phyloP scores from a whole-genome alignment of 2,113 vertebrate species.

The Procavia capensis region DNA sequence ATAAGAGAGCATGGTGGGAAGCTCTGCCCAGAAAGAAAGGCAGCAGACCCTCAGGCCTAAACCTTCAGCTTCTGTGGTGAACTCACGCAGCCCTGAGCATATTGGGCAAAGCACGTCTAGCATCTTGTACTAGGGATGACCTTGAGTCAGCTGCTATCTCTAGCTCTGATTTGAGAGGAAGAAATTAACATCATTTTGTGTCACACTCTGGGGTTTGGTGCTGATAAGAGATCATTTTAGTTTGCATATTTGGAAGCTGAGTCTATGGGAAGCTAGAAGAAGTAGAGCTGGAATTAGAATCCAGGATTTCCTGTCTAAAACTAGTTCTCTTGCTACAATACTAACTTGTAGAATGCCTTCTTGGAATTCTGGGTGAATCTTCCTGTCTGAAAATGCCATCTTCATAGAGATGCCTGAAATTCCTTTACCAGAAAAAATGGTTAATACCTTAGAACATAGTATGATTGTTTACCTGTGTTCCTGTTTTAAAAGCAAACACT shows the following conservation, averaged over 20 bases:
- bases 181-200: not conserved
- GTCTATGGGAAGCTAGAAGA: not conserved
- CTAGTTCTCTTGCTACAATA: not conserved
- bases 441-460: not conserved
- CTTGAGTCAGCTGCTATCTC: not conserved
- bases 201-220: not conserved
- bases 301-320: not conserved
- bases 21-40: not conserved
- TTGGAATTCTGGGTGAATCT: not conserved
- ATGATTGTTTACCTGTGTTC: not conserved
- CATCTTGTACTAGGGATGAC: not conserved
- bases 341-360: not conserved
- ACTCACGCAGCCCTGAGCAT: rapidly evolving
- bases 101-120: not conserved
- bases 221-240: not conserved
- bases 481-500: not conserved
- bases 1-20: not conserved
- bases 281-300: not conserved
- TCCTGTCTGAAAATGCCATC: not conserved
- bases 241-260: not conserved
- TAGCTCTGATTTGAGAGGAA: not conserved
- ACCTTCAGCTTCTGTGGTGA: not conserved
- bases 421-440: not conserved
- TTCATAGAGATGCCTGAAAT: not conserved
- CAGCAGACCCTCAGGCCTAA: not conserved